Base-by-base conservation (phyloP, 2,113 vertebrate species). In the Capreolus pygargus region DNA sequence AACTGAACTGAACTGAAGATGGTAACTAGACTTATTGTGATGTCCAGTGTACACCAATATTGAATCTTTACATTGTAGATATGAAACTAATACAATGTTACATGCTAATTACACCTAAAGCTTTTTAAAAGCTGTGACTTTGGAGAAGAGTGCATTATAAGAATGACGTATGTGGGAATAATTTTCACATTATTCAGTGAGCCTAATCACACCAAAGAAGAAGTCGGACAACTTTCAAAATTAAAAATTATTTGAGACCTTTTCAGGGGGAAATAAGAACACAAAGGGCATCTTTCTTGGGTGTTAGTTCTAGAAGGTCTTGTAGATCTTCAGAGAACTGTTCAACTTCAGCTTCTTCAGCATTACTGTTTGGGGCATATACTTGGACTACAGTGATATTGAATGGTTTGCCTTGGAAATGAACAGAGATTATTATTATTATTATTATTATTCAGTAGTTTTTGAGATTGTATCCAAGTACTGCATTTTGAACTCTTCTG, bases 161-260 rank as follows among this genome's bases (percentile, higher is more conserved):
- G 81, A 84, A 91, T 95, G 87, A 47, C 85, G 14, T 70, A 87
- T 86, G 8, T 57, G 54, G 67, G 25, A 83, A 93, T 83, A 25
- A 81, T 60, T 89, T 97, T 76, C 36, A 60, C 25, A 54, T 88
- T 47, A 93, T 64, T 95, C 39, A 43, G 25, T n/a, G 52, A 15
- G 17, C 52, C 57, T 91, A 96, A 93, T 86, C 61, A 96, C 95
- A 83, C 14, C 36, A 76, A 93, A 50, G 70, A 74, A 93, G 81
- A n/a, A 64, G 61, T 0, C 16, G 15, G 60, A 84, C 10, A 81
- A 52, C 19, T 86, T 96, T 93, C 74, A 97, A 93, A 79, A 30
- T 17, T 64, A 97, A 87, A 89, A 87, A 57, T 93, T 21, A 95
- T 45, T 64, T 87, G 78, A 84, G 28, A 92, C 8, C 60, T 89